Percentiles rank a stretch among this genome's conserved stretches.
Conservation (phyloP, 2,888 invertebrate genomes). For the Heteropelma amictum region DNA sequence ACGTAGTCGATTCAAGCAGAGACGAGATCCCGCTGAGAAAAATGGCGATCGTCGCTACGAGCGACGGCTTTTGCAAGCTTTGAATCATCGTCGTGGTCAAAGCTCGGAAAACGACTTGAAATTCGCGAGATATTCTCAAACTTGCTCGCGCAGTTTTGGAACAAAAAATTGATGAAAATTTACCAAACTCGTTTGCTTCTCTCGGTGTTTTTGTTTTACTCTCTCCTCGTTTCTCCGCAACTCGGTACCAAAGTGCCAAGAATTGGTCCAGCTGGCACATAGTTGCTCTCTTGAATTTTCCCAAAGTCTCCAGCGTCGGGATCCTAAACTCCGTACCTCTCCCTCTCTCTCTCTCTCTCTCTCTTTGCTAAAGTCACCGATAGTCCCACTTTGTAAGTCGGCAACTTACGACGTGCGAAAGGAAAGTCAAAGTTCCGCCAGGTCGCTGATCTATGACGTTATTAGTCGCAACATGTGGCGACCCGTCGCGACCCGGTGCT, state of each 20-base stretch:
- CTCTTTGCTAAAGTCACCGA: not conserved
- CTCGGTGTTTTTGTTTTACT: too few species aligned
- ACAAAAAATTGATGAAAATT: not conserved
- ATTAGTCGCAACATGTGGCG: constrained; percentile 70
- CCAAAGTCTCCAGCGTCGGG: constrained; percentile 12
- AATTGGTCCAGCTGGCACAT: constrained; percentile 31
- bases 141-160: not conserved
- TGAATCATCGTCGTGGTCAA: too few species aligned
- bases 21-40: too few species aligned
- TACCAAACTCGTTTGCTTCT: not conserved
- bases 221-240: not conserved
- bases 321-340: constrained; percentile 19
- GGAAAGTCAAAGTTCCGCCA: constrained; percentile 63
- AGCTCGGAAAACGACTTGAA: too few species aligned
- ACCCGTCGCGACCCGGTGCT: constrained; percentile 63
- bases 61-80: too few species aligned
- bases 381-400: not conserved
- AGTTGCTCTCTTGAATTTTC: constrained; percentile 18
- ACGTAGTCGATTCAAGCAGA: not conserved
- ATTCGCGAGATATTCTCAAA: not conserved
- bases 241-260: not conserved
- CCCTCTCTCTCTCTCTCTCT: too few species aligned
- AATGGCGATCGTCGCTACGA: too few species aligned
- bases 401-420: constrained; percentile 45
- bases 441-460: constrained; percentile 68